phyloP scores from a whole-genome alignment of 2,797 vertebrate genomes.

The Cephalopachus bancanus region DNA sequence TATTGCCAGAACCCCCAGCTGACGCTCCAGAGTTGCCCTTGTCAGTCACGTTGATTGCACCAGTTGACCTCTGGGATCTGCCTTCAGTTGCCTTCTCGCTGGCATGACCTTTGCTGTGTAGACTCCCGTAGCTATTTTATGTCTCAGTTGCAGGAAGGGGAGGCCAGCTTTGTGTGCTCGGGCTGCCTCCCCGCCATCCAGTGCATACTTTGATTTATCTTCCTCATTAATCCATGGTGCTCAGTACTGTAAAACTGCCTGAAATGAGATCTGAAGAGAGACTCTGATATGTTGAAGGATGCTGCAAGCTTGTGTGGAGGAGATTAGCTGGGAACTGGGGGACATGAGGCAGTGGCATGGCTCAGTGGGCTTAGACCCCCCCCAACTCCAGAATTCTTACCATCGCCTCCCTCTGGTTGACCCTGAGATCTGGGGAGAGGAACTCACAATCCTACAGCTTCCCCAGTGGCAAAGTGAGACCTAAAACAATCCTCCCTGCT shows the following conservation, averaged over 20 bases:
- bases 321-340: slow-evolving; percentile 12
- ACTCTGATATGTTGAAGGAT: slow-evolving; percentile 66
- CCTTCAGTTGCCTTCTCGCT: neutral
- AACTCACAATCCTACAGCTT: neutral
- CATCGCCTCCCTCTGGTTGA: neutral
- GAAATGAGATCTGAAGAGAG: slow-evolving; percentile 69
- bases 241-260: slow-evolving; percentile 53
- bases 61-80: neutral
- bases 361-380: neutral
- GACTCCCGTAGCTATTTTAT: neutral
- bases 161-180: neutral
- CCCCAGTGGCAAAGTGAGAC: neutral
- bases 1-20: neutral
- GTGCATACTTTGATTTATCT: slow-evolving; percentile 38
- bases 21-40: neutral
- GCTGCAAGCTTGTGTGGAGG: neutral
- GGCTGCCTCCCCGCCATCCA: neutral
- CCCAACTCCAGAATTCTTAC: neutral
- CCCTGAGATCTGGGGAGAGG: neutral
- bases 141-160: neutral
- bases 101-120: neutral
- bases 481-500: neutral
- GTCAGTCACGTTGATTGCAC: neutral
- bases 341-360: slow-evolving; percentile 61
- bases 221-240: slow-evolving; percentile 53